These are phyloP conservation scores for Nomada fabriciana DNA, from an alignment of 2,888 invertebrate genomes.

Conservation along the genomic window DNA sequence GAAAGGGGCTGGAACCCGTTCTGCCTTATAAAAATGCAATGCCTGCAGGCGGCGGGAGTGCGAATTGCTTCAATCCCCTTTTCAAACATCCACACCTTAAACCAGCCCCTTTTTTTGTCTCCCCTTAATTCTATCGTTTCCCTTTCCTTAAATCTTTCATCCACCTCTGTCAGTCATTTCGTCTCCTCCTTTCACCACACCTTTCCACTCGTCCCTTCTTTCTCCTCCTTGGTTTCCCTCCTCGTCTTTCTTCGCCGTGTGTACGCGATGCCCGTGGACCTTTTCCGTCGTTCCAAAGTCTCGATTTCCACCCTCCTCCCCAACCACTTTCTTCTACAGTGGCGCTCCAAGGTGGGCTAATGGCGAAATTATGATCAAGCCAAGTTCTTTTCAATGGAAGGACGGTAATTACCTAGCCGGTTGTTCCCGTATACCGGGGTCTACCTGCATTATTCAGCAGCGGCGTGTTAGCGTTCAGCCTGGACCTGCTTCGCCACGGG, in stretches of 20 bases:
- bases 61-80: constrained; percentile 64
- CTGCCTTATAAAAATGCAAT: constrained; percentile 74
- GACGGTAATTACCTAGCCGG: constrained; percentile 74
- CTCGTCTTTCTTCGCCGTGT: not conserved
- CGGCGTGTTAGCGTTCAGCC: constrained; percentile 53
- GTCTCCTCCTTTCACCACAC: constrained; percentile 4
- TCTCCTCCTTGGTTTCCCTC: not conserved
- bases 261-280: constrained; percentile 1
- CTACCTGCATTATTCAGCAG: constrained; percentile 74
- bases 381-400: constrained; percentile 76
- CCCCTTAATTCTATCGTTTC: constrained; percentile 35
- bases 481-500: constrained; percentile 20
- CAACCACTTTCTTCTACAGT: not conserved
- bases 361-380: constrained; percentile 76
- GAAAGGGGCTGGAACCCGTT: not conserved
- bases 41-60: constrained; percentile 67
- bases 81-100: constrained; percentile 36
- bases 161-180: not conserved
- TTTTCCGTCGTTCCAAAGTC: not conserved
- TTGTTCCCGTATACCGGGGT: constrained; percentile 67
- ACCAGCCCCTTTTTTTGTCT: not conserved
- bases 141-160: constrained; percentile 8
- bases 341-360: constrained; percentile 53
- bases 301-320: constrained; percentile 19
- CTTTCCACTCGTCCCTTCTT: constrained; percentile 7